Evolutionary conservation across 2,888 invertebrate species (phyloP), one percentile per base, ranked within the genome.

Genomic region (Seira sanloemensis): DNA sequence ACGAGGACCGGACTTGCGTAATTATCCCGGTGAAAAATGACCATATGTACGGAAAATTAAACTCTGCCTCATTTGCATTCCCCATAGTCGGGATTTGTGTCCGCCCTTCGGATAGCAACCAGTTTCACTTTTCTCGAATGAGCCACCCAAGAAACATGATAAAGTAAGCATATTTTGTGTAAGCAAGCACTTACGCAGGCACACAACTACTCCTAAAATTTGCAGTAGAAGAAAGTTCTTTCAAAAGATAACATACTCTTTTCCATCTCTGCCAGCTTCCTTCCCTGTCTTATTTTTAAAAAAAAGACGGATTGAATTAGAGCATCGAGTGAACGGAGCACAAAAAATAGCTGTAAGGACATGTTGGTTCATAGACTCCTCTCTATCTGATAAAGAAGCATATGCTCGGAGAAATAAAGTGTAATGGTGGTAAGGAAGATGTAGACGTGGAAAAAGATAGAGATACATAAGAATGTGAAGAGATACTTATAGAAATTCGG

Each of bases 301-400:
- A n/a, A n/a, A 50, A 37, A 77, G 77, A 82, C 77, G 71, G 78
- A 83, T 78, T 83, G 83, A 78, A 77, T 77, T 76, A 72, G 72
- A 82, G 21, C 69, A 65, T 26, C 58, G 19, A 77, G 65, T 5
- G 66, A 19, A n/a, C 21, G 9, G 16, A 23, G 18, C 23, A 5
- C 65, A 65, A 65, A 23, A 46, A 9, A 12, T 5, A 46, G 5
- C 54, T 12, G 54, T 50, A 37, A 50, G 58, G 67, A 77, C 69
- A 62, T 24, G 26, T 65, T 21, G 24, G n/a, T 19, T 25, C 62
- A 24, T 21, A 26, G 68, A 50, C 21, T 27, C 27, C 50, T 50
- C 50, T 50, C 50, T 1, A n/a, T 2, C 12, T 82, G 82, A 50
- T 67, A 77, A 46, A 71, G 72, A 71, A 82, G 76, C 82, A 82